Conservation (phyloP, 2,888 invertebrate genomes). For the Agrenia bidenticulata region DNA sequence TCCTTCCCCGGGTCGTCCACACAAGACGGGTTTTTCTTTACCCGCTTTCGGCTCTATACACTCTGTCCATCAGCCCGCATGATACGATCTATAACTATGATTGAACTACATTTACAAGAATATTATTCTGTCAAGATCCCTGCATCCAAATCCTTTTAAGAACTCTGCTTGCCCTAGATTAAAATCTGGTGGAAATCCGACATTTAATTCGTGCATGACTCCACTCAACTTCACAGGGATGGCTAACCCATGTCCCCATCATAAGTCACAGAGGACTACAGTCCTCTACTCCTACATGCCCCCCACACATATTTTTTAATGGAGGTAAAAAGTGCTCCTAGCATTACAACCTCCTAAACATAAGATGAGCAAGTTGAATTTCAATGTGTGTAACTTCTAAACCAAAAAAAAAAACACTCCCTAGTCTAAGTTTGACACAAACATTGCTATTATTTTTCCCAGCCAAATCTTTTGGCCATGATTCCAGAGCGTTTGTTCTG, state of each 20-base stretch:
- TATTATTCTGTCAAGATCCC: no score
- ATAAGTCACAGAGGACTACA: slow-evolving; percentile 3
- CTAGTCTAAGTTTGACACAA: slow-evolving; percentile 2
- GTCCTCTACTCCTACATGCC: neutral
- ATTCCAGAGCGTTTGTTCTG: neutral
- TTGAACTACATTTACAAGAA: no score
- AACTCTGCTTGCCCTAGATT: neutral
- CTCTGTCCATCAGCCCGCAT: no score
- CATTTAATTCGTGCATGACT: slow-evolving; percentile 5
- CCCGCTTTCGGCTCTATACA: no score
- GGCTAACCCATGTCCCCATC: no score
- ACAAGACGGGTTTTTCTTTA: no score
- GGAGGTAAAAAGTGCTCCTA: slow-evolving; percentile 4
- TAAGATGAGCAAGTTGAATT: no score
- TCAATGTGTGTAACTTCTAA: neutral
- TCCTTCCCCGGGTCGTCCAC: slow-evolving; percentile 3
- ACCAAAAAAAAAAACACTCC: neutral
- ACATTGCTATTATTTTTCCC: slow-evolving; percentile 13
- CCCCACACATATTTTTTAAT: neutral
- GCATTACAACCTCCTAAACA: neutral
- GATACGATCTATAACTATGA: no score
- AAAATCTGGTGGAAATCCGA: no score
- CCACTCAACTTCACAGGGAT: neutral
- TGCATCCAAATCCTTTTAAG: neutral
- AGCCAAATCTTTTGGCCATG: slow-evolving; percentile 2